These are phyloP conservation scores for Porites divaricata DNA, from an alignment of 92 coral and sea anemone genomes.

Conservation along the genomic window DNA sequence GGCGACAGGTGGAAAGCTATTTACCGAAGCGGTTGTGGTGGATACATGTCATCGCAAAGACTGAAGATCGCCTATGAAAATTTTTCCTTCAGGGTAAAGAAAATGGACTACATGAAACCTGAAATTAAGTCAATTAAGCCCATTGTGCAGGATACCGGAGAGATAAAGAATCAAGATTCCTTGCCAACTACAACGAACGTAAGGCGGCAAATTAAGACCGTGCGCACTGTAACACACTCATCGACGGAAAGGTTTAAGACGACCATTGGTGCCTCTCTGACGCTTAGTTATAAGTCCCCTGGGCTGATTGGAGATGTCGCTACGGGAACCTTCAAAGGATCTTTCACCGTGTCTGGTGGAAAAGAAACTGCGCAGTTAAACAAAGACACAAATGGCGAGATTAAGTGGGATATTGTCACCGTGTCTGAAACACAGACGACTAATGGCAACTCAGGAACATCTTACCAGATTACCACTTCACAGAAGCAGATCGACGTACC, in stretches of 20 bases:
- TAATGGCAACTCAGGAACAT: background rate
- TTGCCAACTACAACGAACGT: background rate
- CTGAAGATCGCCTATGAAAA: conserved; percentile 67
- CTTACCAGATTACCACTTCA: conserved; percentile 41
- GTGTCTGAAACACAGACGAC: conserved; percentile 25
- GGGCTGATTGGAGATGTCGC: conserved; percentile 13
- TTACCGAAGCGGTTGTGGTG: conserved; percentile 63
- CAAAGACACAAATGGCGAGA: conserved; percentile 24
- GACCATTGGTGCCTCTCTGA: conserved; percentile 8
- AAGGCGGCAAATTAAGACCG: conserved; percentile 13
- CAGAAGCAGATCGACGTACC: conserved; percentile 47
- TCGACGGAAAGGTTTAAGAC: conserved; percentile 24
- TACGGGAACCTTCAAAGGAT: conserved; percentile 23
- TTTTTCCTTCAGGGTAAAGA: conserved; percentile 64
- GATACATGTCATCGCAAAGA: conserved; percentile 66
- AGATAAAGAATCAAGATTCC: conserved; percentile 33
- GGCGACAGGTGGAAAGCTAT: conserved; percentile 80
- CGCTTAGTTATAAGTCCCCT: conserved; percentile 44
- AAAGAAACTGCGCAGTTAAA: conserved; percentile 12
- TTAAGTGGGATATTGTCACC: conserved; percentile 25
- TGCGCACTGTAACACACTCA: conserved; percentile 53
- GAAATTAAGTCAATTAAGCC: conserved; percentile 58
- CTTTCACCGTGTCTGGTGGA: conserved; percentile 44
- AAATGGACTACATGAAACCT: conserved; percentile 58
- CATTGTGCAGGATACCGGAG: conserved; percentile 38